Percentiles rank a stretch among this genome's conserved stretches.
Evolutionary conservation across 2,888 invertebrate genomes (phyloP).

Genomic region (Lysandra bellargus): DNA sequence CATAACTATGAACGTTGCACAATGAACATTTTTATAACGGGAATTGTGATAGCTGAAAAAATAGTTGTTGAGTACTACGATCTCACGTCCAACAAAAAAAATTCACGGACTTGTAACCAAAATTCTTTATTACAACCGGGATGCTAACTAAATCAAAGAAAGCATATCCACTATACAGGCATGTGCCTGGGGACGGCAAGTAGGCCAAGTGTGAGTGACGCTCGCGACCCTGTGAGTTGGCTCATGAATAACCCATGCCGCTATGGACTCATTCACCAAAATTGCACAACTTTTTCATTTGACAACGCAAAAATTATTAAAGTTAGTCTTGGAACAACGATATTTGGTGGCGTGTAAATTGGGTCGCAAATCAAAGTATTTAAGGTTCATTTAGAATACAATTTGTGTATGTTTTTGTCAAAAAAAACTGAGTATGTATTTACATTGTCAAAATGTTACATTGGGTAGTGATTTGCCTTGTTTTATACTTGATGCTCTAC

Average conservation of each 20-base stretch:
- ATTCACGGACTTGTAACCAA: too few species aligned
- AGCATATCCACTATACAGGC: background rate
- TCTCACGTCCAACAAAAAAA: too few species aligned
- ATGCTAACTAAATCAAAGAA: too few species aligned
- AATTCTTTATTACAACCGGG: too few species aligned
- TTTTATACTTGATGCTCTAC: too few species aligned
- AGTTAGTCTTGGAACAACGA: background rate
- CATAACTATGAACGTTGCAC: too few species aligned
- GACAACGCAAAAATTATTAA: background rate
- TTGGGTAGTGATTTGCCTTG: too few species aligned
- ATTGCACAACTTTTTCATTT: constrained; percentile 3
- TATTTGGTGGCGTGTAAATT: background rate
- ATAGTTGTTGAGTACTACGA: too few species aligned
- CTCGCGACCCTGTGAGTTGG: background rate
- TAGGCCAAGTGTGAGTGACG: constrained; percentile 21
- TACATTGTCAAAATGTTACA: too few species aligned
- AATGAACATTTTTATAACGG: too few species aligned
- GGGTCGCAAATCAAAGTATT: background rate
- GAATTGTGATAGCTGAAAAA: too few species aligned
- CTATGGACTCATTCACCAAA: background rate
- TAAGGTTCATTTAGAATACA: background rate
- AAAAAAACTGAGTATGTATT: background rate
- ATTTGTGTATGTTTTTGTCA: background rate
- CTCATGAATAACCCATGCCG: constrained; percentile 15
- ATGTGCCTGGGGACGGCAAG: background rate